Evolutionary conservation across 2,113 vertebrate genomes (phyloP).

Genomic region (Lota lota): DNA sequence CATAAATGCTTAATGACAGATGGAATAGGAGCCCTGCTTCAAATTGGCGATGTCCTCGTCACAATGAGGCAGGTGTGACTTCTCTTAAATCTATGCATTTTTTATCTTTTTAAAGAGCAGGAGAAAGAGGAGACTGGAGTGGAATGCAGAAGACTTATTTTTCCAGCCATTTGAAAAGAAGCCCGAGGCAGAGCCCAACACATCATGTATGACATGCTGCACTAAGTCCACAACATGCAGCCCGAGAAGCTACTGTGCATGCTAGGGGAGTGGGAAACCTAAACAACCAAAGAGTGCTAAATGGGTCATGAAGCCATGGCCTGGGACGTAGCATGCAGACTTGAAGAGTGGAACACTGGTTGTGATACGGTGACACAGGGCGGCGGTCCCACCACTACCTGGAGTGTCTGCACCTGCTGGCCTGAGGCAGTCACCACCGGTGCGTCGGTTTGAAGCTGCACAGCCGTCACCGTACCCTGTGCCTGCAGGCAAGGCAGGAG

Average conservation of each 20-base stretch:
- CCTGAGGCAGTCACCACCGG: constrained; percentile 95
- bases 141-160: constrained; percentile 5
- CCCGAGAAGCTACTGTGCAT: constrained; percentile 45
- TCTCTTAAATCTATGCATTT: background rate
- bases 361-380: constrained; percentile 55
- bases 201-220: constrained; percentile 4
- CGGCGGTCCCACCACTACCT: constrained; percentile 98
- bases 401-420: constrained; percentile 99
- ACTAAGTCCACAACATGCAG: constrained; percentile 54
- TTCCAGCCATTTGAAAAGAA: constrained; percentile 31
- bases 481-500: constrained; percentile 85
- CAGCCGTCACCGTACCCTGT: constrained; percentile 97
- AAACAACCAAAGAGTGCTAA: constrained; percentile 37
- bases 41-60: background rate
- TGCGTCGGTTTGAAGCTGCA: constrained; percentile 98
- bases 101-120: constrained; percentile 26
- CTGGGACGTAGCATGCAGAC: constrained; percentile 54
- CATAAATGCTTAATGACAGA: background rate
- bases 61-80: background rate
- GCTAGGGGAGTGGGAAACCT: constrained; percentile 24
- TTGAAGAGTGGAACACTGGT: constrained; percentile 19
- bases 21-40: constrained; percentile 12
- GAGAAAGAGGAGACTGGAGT: background rate
- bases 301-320: constrained; percentile 41
- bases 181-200: constrained; percentile 9